Base-by-base conservation (phyloP, 2,797 vertebrate genomes). In the Linurgus olivaceus region DNA sequence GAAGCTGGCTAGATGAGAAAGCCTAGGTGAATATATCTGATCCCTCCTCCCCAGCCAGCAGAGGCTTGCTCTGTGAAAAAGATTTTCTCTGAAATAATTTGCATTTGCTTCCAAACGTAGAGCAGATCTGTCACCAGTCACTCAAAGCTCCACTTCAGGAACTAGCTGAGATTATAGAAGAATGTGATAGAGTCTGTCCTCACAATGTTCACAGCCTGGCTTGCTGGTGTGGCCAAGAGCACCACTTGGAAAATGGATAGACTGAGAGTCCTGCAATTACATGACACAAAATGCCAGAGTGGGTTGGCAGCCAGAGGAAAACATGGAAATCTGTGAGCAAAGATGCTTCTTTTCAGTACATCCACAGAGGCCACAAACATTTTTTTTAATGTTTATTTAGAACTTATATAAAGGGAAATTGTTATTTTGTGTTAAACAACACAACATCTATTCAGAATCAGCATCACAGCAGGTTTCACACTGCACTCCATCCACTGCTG, bases 11-110 rank as follows among this genome's bases (percentile, higher is more conserved):
- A 72, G 84, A 87, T 85, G 93, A 94, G 84, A 95, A 94, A 94
- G 73, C 92, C 94, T 94, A 94, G 95, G 93, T 94, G 94, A 79
- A 71, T 94, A 78, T 70, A 95, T 93, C 72, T 72, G 92, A 96
- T 96, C 92, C 93, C 76, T 90, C 84, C 94, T 95, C 77, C 84
- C 77, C 78, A 89, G 92, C 54, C 81, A 80, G 47, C 88, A 84
- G 81, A 93, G 79, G 38, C 21, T 77, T 89, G 86, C 66, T 96
- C 93, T 96, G 93, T 58, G 76, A 92, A 96, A 96, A 81, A 93
- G 75, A 95, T 94, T 95, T 96, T 73, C 93, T 87, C 91, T 26
- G 57, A 54, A 95, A 91, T 83, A 80, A 93, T 90, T 93, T 94
- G 72, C 65, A 86, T 95, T 93, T 86, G 90, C 86, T 95, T 96